Base-by-base conservation (phyloP, 1,140 invertebrate genomes). In the Zaprionus taronus region DNA sequence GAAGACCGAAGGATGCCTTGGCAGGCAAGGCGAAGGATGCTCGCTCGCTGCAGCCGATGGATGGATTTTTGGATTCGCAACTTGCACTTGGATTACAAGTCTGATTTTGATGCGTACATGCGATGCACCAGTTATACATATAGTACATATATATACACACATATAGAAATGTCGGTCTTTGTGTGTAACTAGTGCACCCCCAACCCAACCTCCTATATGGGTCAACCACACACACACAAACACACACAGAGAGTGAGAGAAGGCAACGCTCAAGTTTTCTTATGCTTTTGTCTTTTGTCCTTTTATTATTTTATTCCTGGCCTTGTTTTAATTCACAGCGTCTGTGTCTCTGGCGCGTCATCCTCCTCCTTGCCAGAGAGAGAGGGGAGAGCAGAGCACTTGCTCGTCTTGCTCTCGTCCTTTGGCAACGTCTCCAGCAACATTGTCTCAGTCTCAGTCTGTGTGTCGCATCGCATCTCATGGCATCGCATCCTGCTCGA, bases 271-370 rank as follows among this genome's bases (percentile, higher is more conserved):
- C 73, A 79, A 90, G 85, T 90, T 90, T 85, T 91, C 86, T 85
- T 85, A 77, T 80, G 81, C 85, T 84, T 89, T 91, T 91, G 85
- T 90, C 85, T 90, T 89, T 81, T 84, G 84, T 89, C 79, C 84
- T 89, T 90, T 90, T 90, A 90, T 90, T 90, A 90, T 91, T 90
- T 90, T 91, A 90, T 90, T 90, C 79, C 79, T 90, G 85, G 85
- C 85, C 85, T 91, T 90, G 87, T 90, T 91, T 90, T 90, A 90
- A 90, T 90, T 90, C 85, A 80, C 85, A 91, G 86, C 82, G 85
- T 90, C 85, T 89, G 85, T 34, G 31, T 34, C 76, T 51, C 47
- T 89, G 85, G 76, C 72, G 81, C 81, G 85, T 89, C 85, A 89
- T 89, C 70, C 85, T 90, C 69, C 67, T 72, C 12, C 15, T 26